Conservation (phyloP, 2,113 vertebrate genomes). For the Charina bottae region DNA sequence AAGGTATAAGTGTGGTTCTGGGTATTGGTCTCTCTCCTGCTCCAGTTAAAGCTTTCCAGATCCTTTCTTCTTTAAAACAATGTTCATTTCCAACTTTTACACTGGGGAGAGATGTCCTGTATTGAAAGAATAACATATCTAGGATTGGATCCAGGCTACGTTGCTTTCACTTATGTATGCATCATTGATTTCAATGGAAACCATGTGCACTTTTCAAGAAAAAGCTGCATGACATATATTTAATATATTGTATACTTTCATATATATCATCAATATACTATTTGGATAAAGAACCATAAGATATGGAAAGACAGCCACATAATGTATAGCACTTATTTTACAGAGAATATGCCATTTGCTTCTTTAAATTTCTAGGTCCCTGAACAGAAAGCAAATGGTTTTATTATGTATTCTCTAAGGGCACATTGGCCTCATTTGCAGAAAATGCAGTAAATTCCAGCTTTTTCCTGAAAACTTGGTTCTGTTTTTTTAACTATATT, state of each 20-base stretch:
- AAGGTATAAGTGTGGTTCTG: not conserved
- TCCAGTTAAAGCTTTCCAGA: not conserved
- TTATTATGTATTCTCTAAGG: not conserved
- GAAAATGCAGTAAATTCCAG: not conserved
- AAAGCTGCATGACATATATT: not conserved
- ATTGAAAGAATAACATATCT: not conserved
- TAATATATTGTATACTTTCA: not conserved
- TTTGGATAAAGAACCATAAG: not conserved
- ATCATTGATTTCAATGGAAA: not conserved
- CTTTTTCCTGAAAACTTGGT: not conserved
- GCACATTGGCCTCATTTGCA: fast-evolving
- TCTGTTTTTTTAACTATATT: not conserved
- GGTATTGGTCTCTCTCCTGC: not conserved
- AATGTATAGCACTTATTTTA: not conserved
- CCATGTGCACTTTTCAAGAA: not conserved
- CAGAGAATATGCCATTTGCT: fast-evolving
- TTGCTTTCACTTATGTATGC: not conserved
- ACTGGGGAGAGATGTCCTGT: not conserved
- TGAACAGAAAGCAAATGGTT: not conserved
- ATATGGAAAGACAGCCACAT: not conserved
- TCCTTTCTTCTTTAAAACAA: not conserved
- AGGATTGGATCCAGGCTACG: not conserved
- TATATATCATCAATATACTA: not conserved
- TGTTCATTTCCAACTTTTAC: not conserved
- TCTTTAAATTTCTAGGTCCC: not conserved